Evolutionary conservation across 2,888 invertebrate genomes (phyloP).

Genomic region (Drosophila suboccidentalis): DNA sequence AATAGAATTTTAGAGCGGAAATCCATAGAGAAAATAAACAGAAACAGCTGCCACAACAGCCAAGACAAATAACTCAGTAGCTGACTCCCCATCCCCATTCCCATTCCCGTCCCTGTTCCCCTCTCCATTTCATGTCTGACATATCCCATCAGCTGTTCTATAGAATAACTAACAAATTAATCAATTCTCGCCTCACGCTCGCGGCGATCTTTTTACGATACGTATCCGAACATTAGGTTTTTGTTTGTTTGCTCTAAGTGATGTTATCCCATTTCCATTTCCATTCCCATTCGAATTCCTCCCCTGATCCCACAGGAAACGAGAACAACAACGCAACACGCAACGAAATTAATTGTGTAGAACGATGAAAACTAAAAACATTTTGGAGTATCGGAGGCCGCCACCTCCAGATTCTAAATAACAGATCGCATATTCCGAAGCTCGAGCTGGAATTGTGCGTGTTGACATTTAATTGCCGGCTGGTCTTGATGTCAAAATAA

Average conservation of each 20-base stretch:
- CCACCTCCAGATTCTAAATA: slow-evolving; percentile 24
- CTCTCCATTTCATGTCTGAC: slow-evolving; percentile 30
- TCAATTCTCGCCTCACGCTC: slow-evolving; percentile 66
- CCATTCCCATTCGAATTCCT: slow-evolving; percentile 29
- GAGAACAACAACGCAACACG: slow-evolving; percentile 34
- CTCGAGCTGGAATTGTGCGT: slow-evolving; percentile 57
- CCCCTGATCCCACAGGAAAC: slow-evolving; percentile 55
- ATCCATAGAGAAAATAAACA: slow-evolving; percentile 58
- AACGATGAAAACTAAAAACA: slow-evolving; percentile 7
- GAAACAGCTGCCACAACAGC: slow-evolving; percentile 63
- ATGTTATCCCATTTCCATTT: slow-evolving; percentile 65
- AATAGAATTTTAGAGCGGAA: slow-evolving; percentile 32
- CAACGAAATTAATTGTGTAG: slow-evolving; percentile 49
- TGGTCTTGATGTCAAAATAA: slow-evolving; percentile 76
- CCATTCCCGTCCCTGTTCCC: background rate
- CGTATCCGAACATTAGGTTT: slow-evolving; percentile 41
- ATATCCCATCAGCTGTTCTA: slow-evolving; percentile 64
- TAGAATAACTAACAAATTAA: slow-evolving; percentile 66
- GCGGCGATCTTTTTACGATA: slow-evolving; percentile 50
- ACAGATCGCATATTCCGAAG: slow-evolving; percentile 27
- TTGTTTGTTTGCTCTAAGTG: slow-evolving; percentile 65
- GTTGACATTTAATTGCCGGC: slow-evolving; percentile 81
- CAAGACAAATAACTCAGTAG: slow-evolving; percentile 68
- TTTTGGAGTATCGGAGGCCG: slow-evolving; percentile 12
- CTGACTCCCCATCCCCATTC: slow-evolving; percentile 9